Evolutionary conservation across 2,888 invertebrate genomes (phyloP).

Genomic region (Conus canariensis): DNA sequence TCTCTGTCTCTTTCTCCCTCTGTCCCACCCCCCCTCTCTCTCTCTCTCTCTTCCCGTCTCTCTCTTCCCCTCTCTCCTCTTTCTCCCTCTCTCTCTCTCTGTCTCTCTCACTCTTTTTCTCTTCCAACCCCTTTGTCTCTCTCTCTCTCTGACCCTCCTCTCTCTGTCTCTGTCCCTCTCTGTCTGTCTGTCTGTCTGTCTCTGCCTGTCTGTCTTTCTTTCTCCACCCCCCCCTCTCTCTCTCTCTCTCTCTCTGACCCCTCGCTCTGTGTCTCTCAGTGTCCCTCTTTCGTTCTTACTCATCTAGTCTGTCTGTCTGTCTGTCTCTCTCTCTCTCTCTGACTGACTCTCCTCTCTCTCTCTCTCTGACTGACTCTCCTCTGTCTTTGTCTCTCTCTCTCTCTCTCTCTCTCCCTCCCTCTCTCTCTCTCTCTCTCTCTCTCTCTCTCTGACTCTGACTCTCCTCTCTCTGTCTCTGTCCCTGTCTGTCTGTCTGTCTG

Average conservation of each 20-base stretch:
- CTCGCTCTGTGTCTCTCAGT: background rate
- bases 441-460: background rate
- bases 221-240: background rate
- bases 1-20: background rate
- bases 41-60: constrained; percentile 10
- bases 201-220: background rate
- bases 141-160: background rate
- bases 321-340: background rate
- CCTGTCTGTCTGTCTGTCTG: background rate
- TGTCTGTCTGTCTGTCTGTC: background rate
- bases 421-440: background rate
- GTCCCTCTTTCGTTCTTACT: background rate
- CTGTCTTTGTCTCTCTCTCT: background rate
- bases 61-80: constrained; percentile 13
- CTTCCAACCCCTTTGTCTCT: too few species aligned
- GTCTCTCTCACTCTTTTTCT: too few species aligned
- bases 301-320: background rate
- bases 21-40: background rate
- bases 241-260: background rate
- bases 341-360: background rate
- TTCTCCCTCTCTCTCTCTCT: constrained; percentile 20
- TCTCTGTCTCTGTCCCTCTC: too few species aligned
- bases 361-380: background rate
- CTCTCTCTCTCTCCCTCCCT: background rate
- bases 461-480: background rate